Base-by-base conservation (phyloP, 2,113 vertebrate genomes). In the Pseudorhombus dupliciocellatus region DNA sequence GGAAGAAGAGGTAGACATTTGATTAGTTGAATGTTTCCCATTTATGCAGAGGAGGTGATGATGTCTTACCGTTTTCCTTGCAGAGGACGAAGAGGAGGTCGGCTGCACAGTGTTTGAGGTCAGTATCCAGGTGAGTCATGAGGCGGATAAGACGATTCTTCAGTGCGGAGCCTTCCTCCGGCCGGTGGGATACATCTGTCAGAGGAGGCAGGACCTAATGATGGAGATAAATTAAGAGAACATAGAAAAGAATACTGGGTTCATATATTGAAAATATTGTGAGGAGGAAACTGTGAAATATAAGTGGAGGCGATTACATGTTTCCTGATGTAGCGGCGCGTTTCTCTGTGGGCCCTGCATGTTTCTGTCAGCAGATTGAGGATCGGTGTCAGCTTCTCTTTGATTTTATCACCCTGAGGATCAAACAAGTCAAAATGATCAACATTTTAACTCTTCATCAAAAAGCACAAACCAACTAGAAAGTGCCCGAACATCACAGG, bases 11-110 rank as follows among this genome's bases (percentile, higher is more conserved):
- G 34, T 11, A 37, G 34, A n/a, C n/a, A n/a, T n/a, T n/a, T n/a
- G n/a, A 11, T 37, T 11, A 37, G 34, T 11, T 31, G n/a, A 28
- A 66, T 50, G 1, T 14, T 15, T 50, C n/a, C 18, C 18, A 1
- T 46, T 46, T 46, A 18, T 46, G 42, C 67, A 48, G 9, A 25
- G 11, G 12, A 1, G 16, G 4, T 16, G 46, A 28, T 15, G 3
- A 4, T 6, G 3, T 42, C 18, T 50, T 69, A 95, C 94, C 94
- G 4, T 94, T 95, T 84, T 95, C 94, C 73, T 95, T 95, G 88
- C 94, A 95, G 73, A 95, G 94, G 64, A 95, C 93, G 75, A 95
- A 95, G 26, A 95, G 93, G 60, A 95, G 91, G 77, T 94, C 94
- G 0, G 94, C 94, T 0, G 94, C 94, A 7, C 94, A 94, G 67